These are phyloP conservation scores for Drosophila asahinai DNA, from an alignment of 1,140 invertebrate genomes.

Conservation along the genomic window DNA sequence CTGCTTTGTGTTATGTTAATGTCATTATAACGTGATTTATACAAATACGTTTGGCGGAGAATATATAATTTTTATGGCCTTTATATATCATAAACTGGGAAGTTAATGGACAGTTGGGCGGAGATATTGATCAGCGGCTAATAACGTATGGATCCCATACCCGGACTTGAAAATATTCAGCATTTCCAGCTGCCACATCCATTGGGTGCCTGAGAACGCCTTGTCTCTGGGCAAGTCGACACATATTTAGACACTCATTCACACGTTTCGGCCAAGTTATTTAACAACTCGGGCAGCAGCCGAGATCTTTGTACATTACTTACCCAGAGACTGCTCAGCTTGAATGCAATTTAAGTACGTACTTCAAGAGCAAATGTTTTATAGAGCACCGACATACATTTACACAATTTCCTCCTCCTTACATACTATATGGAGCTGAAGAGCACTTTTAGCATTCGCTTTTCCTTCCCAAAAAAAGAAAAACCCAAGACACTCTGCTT, in stretches of 20 bases:
- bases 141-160: neutral
- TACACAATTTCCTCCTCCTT: constrained; percentile 34
- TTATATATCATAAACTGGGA: constrained; percentile 48
- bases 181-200: neutral
- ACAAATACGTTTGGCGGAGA: constrained; percentile 58
- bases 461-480: constrained; percentile 20
- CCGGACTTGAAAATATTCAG: neutral
- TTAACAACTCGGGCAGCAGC: constrained; percentile 70
- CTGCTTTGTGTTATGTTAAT: constrained; percentile 68
- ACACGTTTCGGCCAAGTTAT: constrained; percentile 78
- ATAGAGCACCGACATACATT: constrained; percentile 71
- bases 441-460: constrained; percentile 51
- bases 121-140: constrained; percentile 30
- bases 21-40: constrained; percentile 75
- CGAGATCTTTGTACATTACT: constrained; percentile 71
- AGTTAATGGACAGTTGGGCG: constrained; percentile 54
- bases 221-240: constrained; percentile 52
- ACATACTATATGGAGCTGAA: constrained; percentile 17
- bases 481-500: constrained; percentile 61
- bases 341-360: constrained; percentile 82
- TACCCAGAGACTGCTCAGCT: constrained; percentile 60
- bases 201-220: neutral
- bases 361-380: constrained; percentile 79
- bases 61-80: constrained; percentile 55
- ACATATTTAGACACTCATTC: constrained; percentile 78